These are phyloP conservation scores for Otus scops DNA, from an alignment of 2,797 vertebrate species.

Conservation along the genomic window DNA sequence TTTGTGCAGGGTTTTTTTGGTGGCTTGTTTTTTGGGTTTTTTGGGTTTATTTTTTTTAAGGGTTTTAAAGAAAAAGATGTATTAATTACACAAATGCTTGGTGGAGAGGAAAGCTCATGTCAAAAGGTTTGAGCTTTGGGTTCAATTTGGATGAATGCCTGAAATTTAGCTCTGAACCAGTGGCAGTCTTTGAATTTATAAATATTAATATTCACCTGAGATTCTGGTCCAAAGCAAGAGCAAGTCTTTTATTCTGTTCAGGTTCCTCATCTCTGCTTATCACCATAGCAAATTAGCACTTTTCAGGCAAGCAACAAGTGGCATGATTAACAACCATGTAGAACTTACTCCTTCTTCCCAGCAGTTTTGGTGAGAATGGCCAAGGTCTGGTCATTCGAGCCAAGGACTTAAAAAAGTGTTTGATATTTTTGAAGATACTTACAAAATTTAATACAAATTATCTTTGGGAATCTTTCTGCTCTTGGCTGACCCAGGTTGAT, in stretches of 20 bases:
- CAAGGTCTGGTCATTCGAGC: not conserved
- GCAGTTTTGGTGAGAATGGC: not conserved
- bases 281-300: not conserved
- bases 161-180: conserved; percentile 26
- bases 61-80: not conserved
- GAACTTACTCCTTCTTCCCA: not conserved
- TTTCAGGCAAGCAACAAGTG: conserved; percentile 1
- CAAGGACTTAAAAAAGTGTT: not conserved
- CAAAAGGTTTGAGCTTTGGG: conserved; percentile 27
- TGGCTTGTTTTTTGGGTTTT: too few species aligned
- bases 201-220: conserved; percentile 47
- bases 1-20: not conserved
- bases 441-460: not conserved
- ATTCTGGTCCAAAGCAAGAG: conserved; percentile 10
- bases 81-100: conserved; percentile 37
- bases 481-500: not conserved
- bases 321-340: not conserved
- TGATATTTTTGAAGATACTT: not conserved
- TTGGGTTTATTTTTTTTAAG: not conserved
- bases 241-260: conserved; percentile 34
- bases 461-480: not conserved
- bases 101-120: not conserved
- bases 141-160: conserved; percentile 33
- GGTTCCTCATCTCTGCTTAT: conserved; percentile 1
- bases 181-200: conserved; percentile 46